Base-by-base conservation (phyloP, 2,113 vertebrate genomes). In the Fregetta grallaria region DNA sequence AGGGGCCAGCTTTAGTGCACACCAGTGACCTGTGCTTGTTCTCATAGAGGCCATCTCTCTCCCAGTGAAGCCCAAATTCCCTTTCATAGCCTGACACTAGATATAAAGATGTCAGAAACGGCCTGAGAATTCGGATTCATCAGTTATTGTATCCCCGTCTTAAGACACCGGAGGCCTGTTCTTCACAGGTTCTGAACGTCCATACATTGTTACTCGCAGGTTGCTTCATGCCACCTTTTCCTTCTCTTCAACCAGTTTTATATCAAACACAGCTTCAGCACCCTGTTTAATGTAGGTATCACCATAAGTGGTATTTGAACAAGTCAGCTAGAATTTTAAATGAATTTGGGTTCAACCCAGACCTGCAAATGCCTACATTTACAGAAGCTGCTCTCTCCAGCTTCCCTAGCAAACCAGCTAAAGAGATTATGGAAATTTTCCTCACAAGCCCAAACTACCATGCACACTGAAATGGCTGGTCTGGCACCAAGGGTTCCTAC, bases 321-420 rank as follows among this genome's bases (percentile, higher is more conserved):
- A 87, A 87, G 73, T 85, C 84, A 88, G 52, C 58, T 87, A 53
- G 59, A 92, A 91, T 87, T 94, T 88, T 68, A 91, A 86, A 84
- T 68, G 34, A 84, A 67, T 49, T 58, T 88, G 68, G 65, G 65
- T 84, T 91, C 49, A 65, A 13, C 84, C 82, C 76, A 91, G 72
- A 92, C 19, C 88, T 89, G 59, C 70, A 88, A 77, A 80, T 66
- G 58, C 55, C 86, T 63, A 25, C n/a, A 22, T 71, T 83, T 70
- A 77, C 49, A 77, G 76, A 74, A 80, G 55, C 42, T 77, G 44
- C 52, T 93, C 63, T 79, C 67, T 74, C 11, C 40, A 84, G 42
- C 67, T 81, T 62, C 32, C 50, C 63, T 62, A 38, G 53, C 85
- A 96, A 92, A 76, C 10, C 88, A 66, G 85, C 38, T 77, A 78